Conservation (phyloP, 2,797 vertebrate species). For the Notamacropus eugenii region DNA sequence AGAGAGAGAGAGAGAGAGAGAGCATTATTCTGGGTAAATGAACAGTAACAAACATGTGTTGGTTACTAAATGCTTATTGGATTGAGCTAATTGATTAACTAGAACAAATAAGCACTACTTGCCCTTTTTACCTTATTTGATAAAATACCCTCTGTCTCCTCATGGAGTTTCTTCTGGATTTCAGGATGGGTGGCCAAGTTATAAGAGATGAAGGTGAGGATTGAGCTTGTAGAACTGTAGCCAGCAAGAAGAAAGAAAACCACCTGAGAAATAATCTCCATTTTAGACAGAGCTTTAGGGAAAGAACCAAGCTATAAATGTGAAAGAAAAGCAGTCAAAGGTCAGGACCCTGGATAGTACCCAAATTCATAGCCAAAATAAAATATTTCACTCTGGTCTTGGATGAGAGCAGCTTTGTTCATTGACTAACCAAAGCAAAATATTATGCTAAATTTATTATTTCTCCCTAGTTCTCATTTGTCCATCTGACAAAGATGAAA, state of each 20-base stretch:
- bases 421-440: neutral
- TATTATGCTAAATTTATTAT: neutral
- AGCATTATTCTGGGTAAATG: neutral
- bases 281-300: slow-evolving; percentile 87
- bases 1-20: neutral
- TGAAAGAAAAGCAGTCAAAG: neutral
- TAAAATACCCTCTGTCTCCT: slow-evolving; percentile 86
- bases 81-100: neutral
- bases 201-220: slow-evolving; percentile 84
- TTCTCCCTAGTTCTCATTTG: neutral
- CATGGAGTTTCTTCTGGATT: slow-evolving; percentile 85
- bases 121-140: slow-evolving; percentile 82
- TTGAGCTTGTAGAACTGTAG: slow-evolving; percentile 87
- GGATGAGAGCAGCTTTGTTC: neutral
- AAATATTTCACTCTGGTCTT: neutral
- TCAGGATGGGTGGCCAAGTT: slow-evolving; percentile 86
- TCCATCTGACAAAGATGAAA: neutral
- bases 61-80: neutral
- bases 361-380: neutral
- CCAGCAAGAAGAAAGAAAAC: slow-evolving; percentile 87
- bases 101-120: neutral
- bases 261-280: slow-evolving; percentile 90
- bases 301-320: slow-evolving; percentile 4
- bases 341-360: neutral
- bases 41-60: neutral